Conservation (phyloP, 2,888 invertebrate genomes). For the Catocala nupta region DNA sequence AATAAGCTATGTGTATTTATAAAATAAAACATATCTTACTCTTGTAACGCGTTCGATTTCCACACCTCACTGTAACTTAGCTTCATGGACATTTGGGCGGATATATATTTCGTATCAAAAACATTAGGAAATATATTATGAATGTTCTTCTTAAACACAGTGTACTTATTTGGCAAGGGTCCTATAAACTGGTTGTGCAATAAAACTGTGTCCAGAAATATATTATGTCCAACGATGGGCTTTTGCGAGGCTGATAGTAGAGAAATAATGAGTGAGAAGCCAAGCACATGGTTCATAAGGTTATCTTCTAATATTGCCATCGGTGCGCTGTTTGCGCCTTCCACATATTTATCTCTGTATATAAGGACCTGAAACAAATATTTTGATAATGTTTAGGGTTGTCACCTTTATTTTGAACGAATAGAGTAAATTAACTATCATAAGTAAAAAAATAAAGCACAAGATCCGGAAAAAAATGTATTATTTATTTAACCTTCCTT, state of each 20-base stretch:
- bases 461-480: too few relatives aligned
- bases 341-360: conserved; percentile 75
- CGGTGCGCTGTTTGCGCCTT: conserved; percentile 71
- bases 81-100: conserved; percentile 83
- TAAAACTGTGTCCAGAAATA: conserved; percentile 90
- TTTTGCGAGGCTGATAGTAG: conserved; percentile 88
- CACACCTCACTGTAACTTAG: conserved; percentile 81
- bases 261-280: conserved; percentile 90
- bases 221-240: conserved; percentile 93
- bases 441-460: too few relatives aligned
- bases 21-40: conserved; percentile 63
- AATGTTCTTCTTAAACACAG: conserved; percentile 89
- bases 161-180: conserved; percentile 89
- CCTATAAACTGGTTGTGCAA: conserved; percentile 91
- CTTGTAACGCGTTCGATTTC: conserved; percentile 84
- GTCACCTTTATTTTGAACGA: too few relatives aligned
- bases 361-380: conserved; percentile 72
- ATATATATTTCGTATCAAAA: conserved; percentile 92
- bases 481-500: too few relatives aligned
- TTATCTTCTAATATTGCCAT: conserved; percentile 80
- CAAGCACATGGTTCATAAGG: conserved; percentile 84
- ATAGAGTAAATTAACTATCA: too few relatives aligned
- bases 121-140: conserved; percentile 89
- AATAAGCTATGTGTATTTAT: too few relatives aligned
- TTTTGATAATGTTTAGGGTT: too few relatives aligned